Percentiles rank a stretch among this genome's conserved stretches.
These are phyloP conservation scores for Odiellus spinosus DNA, from an alignment of 2,888 invertebrate species.

Conservation along the genomic window DNA sequence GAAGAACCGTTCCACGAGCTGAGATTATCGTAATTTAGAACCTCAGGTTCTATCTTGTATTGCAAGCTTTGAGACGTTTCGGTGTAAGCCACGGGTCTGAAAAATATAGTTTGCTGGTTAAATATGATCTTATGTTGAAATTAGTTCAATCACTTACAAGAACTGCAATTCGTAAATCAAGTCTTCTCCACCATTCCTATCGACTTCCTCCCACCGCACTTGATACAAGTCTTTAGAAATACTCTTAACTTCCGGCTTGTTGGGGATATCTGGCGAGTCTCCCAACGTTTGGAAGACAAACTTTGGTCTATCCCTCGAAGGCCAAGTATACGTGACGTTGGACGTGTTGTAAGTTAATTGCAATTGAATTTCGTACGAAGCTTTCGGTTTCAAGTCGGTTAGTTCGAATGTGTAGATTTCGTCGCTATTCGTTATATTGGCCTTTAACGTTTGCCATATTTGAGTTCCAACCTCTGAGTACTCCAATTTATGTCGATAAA, in stretches of 20 bases:
- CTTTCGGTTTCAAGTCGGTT: conserved; percentile 47
- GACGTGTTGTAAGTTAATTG: conserved; percentile 41
- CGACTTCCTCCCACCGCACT: conserved; percentile 51
- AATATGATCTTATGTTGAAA: too few species aligned
- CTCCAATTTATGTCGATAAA: conserved; percentile 17
- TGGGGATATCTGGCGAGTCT: conserved; percentile 54
- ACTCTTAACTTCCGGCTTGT: conserved; percentile 53
- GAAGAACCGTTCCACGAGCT: too few species aligned
- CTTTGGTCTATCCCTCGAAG: conserved; percentile 39
- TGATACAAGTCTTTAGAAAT: conserved; percentile 56
- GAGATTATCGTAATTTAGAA: too few species aligned
- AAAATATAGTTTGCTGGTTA: too few species aligned
- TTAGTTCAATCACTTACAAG: conserved; percentile 35
- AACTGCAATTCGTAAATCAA: conserved; percentile 30
- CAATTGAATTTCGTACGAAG: conserved; percentile 58
- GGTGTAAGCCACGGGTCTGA: too few species aligned
- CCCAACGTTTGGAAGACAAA: conserved; percentile 56
- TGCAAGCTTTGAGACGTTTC: too few species aligned
- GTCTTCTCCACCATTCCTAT: conserved; percentile 16
- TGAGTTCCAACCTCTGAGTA: conserved; percentile 3
- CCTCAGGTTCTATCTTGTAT: too few species aligned
- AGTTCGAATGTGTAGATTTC: conserved; percentile 19
- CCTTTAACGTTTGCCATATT: too few species aligned
- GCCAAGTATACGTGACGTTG: conserved; percentile 50
- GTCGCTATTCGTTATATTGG: too few species aligned